phyloP scores from a whole-genome alignment of 1,140 invertebrate species.

The Drosophila truncata region DNA sequence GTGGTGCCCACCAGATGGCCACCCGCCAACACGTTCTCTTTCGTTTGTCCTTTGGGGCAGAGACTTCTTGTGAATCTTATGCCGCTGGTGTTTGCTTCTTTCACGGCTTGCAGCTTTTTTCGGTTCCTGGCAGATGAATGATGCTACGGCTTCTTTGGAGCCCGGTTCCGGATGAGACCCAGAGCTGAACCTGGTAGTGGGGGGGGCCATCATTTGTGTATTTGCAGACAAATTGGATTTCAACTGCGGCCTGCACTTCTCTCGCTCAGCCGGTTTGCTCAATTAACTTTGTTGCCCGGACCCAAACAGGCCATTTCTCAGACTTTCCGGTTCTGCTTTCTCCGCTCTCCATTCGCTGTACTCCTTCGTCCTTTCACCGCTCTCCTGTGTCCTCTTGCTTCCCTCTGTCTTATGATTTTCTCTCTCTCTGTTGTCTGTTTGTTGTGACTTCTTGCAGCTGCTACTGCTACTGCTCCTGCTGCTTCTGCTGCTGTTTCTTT shows the following conservation, averaged over 20 bases:
- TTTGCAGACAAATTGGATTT: constrained; percentile 66
- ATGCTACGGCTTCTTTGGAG: constrained; percentile 19
- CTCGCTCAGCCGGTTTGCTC: constrained; percentile 42
- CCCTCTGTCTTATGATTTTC: background rate
- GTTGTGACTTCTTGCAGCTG: constrained; percentile 36
- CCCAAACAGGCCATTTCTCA: constrained; percentile 57
- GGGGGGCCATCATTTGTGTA: constrained; percentile 56
- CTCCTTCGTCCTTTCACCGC: background rate
- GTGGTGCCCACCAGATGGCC: constrained; percentile 26
- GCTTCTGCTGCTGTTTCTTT: constrained; percentile 27
- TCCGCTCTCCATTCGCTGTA: background rate
- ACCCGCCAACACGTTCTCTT: background rate
- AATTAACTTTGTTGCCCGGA: constrained; percentile 64
- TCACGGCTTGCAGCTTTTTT: constrained; percentile 29
- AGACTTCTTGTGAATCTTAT: constrained; percentile 24
- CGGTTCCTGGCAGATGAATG: constrained; percentile 42
- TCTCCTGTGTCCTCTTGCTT: background rate
- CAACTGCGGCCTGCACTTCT: constrained; percentile 29
- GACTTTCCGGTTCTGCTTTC: constrained; percentile 10
- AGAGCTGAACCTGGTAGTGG: background rate
- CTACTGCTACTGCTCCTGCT: background rate
- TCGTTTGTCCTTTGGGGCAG: background rate
- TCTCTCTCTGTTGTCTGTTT: constrained; percentile 6
- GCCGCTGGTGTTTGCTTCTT: constrained; percentile 19
- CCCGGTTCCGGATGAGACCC: constrained; percentile 2